Evolutionary conservation across 2,888 invertebrate genomes (phyloP).

Genomic region (Idaea straminata): DNA sequence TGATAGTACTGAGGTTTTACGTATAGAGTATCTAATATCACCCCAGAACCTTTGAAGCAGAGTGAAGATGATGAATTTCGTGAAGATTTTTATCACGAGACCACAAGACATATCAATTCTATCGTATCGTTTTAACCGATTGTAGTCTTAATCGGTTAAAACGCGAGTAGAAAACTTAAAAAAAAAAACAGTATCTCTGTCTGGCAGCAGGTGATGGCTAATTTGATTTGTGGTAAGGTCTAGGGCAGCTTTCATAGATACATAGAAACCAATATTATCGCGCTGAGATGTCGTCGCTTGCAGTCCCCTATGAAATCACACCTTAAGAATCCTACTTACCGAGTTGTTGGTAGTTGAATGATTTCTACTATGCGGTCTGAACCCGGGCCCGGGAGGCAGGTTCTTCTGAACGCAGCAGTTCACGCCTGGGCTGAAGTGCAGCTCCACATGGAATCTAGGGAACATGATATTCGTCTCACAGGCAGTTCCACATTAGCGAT

Average conservation of each 20-base stretch:
- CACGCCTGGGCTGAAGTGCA: conserved; percentile 99
- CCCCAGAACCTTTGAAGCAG: not conserved
- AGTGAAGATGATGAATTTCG: not conserved
- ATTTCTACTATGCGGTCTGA: conserved; percentile 94
- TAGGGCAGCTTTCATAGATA: not conserved
- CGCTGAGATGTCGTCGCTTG: too few species aligned
- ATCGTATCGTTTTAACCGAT: too few species aligned
- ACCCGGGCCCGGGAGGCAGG: conserved; percentile 95
- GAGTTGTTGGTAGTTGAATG: conserved; percentile 85
- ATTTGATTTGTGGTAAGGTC: not conserved
- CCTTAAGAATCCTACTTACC: conserved; percentile 33
- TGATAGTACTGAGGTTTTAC: too few species aligned
- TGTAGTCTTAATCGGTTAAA: too few species aligned
- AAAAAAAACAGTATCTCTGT: too few species aligned
- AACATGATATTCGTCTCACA: not conserved
- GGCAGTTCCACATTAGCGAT: too few species aligned
- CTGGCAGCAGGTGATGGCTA: too few species aligned
- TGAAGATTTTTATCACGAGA: not conserved
- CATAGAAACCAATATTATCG: not conserved
- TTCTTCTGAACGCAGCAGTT: conserved; percentile 98
- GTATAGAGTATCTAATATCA: too few species aligned
- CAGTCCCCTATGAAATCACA: too few species aligned
- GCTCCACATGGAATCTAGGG: conserved; percentile 95
- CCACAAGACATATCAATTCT: too few species aligned
- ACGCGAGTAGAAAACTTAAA: too few species aligned